Base-by-base conservation (phyloP, 1,140 invertebrate genomes). In the Coelopa frigida region DNA sequence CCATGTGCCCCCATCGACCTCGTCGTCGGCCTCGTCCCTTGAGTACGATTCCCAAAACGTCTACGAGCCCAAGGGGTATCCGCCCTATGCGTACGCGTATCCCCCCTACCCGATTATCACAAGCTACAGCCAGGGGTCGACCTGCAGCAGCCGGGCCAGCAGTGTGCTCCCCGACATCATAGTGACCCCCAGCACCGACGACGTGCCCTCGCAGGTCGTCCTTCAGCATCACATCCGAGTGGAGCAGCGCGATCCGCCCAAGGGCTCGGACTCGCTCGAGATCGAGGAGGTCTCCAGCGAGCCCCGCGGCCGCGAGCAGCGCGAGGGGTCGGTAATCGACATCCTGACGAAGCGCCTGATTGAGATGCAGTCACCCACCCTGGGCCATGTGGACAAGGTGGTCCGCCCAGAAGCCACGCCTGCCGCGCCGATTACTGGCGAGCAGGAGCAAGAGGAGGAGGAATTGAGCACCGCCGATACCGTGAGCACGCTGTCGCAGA, bases 111-210 rank as follows among this genome's bases (percentile, higher is more conserved):
- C 62, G 2, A 62, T 65, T 5, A 59, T 59, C 1, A 59, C 62
- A 3, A 66, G 62, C 21, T 59, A 55, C 21, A 60, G 62, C 23
- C 59, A 62, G 38, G 59, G 57, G 21, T 61, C 61, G 11, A 50
- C 52, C 2, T 50, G 20, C 5, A 37, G 59, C 15, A 66, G 58
- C 48, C 53, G 58, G 12, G 59, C 59, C 14, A 65, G 62, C 29
- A 66, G 62, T 21, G 55, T 60, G 0, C 36, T 65, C 7, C 63
- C 63, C 5, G 60, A 67, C 27, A 67, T 67, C 18, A 67, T 67
- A 5, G 61, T 67, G 17, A 67, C 63, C 0, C 63, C 63, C 8
- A 67, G 62, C 35, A 63, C 58, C 21, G 63, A 67, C 46, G 63
- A 67, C 48, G 44, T 62, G 39, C 62, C 62, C 41, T 65, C 61